Base-by-base conservation (phyloP, 2,888 invertebrate species). In the Mongoloraphidia duomilia region DNA sequence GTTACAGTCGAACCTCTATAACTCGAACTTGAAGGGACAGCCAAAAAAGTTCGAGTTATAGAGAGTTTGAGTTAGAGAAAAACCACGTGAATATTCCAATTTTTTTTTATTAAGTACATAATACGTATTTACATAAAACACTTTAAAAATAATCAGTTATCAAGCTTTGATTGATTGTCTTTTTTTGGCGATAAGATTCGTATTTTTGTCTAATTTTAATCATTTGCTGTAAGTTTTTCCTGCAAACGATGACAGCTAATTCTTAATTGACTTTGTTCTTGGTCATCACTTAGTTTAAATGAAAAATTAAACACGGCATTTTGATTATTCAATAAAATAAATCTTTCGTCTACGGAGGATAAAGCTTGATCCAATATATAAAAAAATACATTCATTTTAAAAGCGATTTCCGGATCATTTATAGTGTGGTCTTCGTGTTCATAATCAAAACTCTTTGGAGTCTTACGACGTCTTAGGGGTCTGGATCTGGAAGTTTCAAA, bases 331-430 rank as follows among this genome's bases (percentile, higher is more conserved):
- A 53, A 53, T 48, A 53, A 54, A 52, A 51, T 49, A 50, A 54
- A 55, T 54, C 50, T 55, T 50, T 56, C 53, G 35, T 55, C 51
- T 40, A 54, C 48, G 50, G 54, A 54, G 47, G 46, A 54, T 51
- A 50, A 54, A 34, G 51, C 49, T 54, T 54, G 50, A 53, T 56
- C 52, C 48, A 53, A 53, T 52, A 53, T 54, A 52, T 53, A 54
- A 51, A 52, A n/a, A 50, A 52, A 50, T 46, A 54, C 50, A 54
- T 53, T 54, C 44, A 53, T 49, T 53, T 55, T 53, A 44, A 54
- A 56, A 52, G 49, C 17, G 44, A 41, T 55, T 51, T 56, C 47
- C 12, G 46, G 49, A 51, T 53, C 46, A 43, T 46, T 50, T 53
- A 50, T 49, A 39, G 44, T 46, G 42, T 51, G 52, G 52, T 53